Evolutionary conservation across 2,888 invertebrate genomes (phyloP).

Genomic region (Caenorhabditis panamensis): DNA sequence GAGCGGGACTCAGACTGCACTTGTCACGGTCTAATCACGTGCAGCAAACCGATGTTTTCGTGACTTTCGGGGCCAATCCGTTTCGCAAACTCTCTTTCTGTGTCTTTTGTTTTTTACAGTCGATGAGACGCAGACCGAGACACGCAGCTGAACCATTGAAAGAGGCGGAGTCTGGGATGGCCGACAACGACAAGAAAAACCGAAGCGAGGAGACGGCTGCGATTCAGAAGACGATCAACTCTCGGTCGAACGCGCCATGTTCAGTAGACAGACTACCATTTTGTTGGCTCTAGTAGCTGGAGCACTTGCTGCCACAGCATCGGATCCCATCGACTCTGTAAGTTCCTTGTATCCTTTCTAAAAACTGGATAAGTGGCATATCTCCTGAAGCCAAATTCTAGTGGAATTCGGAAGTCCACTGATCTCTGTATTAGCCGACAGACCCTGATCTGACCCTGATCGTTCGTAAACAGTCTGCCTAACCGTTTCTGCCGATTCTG

Average conservation of each 20-base stretch:
- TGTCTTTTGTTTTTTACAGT: slow-evolving; percentile 51
- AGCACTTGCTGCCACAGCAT: slow-evolving; percentile 26
- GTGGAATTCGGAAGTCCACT: not conserved
- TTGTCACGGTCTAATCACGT: slow-evolving; percentile 51
- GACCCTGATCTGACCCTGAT: slow-evolving; percentile 14
- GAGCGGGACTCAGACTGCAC: slow-evolving; percentile 22
- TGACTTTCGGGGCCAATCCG: slow-evolving; percentile 57
- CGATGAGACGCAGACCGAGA: slow-evolving; percentile 47
- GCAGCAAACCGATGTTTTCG: slow-evolving; percentile 49
- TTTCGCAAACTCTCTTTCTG: slow-evolving; percentile 51
- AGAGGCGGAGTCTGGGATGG: slow-evolving; percentile 42
- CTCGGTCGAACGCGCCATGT: slow-evolving; percentile 31
- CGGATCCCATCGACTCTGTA: slow-evolving; percentile 54
- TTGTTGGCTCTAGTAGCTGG: slow-evolving; percentile 10
- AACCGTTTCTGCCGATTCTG: not conserved
- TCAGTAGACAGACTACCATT: slow-evolving; percentile 7
- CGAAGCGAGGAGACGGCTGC: slow-evolving; percentile 17
- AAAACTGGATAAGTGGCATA: too few species aligned
- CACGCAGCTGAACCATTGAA: slow-evolving; percentile 57
- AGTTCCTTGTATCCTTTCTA: slow-evolving; percentile 5
- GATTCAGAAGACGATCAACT: slow-evolving; percentile 60
- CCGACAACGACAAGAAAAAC: slow-evolving; percentile 30
- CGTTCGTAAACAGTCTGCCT: slow-evolving; percentile 30
- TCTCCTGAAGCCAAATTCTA: not conserved
- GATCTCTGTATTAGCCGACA: not conserved